phyloP scores from a whole-genome alignment of 2,113 vertebrate genomes.

The Bucco capensis region DNA sequence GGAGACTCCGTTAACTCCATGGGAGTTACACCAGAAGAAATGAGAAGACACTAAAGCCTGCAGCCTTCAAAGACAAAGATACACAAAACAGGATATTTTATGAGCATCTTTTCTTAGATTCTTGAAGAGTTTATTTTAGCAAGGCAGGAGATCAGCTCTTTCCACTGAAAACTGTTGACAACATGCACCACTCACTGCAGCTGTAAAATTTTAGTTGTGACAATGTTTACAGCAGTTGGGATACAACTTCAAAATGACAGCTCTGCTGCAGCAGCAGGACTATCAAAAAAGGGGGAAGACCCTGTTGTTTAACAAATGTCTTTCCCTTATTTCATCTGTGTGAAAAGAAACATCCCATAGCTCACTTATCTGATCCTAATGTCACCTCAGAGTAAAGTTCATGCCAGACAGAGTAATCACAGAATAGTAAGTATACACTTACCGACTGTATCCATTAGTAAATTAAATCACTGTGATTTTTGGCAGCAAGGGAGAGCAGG shows the following conservation, averaged over 20 bases:
- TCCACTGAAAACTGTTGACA: slow-evolving; percentile 21
- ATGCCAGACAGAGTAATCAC: slow-evolving; percentile 39
- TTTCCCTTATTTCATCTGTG: slow-evolving; percentile 6
- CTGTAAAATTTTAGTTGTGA: slow-evolving; percentile 23
- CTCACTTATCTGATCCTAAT: slow-evolving; percentile 47
- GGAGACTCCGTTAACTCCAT: not conserved
- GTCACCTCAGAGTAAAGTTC: slow-evolving; percentile 47
- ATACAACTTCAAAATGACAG: not conserved
- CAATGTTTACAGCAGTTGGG: slow-evolving; percentile 1
- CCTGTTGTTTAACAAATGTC: not conserved
- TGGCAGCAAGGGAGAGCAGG: slow-evolving; percentile 30
- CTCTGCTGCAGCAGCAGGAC: not conserved
- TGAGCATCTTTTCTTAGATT: not conserved
- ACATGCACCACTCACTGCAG: not conserved
- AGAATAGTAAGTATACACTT: slow-evolving; percentile 28
- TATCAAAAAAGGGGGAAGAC: not conserved
- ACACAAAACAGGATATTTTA: slow-evolving; percentile 12
- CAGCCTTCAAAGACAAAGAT: not conserved
- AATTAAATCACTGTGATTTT: slow-evolving; percentile 51
- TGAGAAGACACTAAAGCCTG: not conserved
- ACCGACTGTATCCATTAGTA: slow-evolving; percentile 46
- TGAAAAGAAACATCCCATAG: slow-evolving; percentile 48
- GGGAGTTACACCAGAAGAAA: not conserved
- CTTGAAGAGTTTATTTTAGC: slow-evolving; percentile 22
- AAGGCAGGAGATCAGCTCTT: not conserved